Base-by-base conservation (phyloP, 2,888 invertebrate species). In the Alviniconcha strummeri region DNA sequence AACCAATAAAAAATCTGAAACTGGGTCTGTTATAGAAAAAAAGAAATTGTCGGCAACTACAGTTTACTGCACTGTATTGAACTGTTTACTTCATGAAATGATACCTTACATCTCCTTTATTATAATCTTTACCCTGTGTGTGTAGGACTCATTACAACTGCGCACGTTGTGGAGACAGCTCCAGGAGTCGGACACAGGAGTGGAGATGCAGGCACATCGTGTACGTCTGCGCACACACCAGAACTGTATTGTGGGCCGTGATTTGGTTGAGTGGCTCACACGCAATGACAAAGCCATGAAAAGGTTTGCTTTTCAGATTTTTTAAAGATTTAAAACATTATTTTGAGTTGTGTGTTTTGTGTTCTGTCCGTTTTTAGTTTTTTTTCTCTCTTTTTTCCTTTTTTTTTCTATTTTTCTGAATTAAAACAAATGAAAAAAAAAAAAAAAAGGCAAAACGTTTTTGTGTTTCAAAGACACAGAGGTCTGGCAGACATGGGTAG, bases 231-330 rank as follows among this genome's bases (percentile, higher is more conserved):
- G 96, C 86, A 96, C 96, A 86, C 96, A 96, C 93, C 95, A 95
- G 85, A 95, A 96, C 80, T 97, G 97, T 88, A 96, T 97, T 94
- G 95, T 96, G 19, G 97, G 97, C 4, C 96, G 96, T 84, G 97
- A 97, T 90, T 94, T 97, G 15, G 96, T 97, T 6, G 97, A 97
- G 91, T 97, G 97, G 97, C 94, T 97, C 36, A 95, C 97, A 91
- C 95, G 95, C 81, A 96, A 97, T 90, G 96, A 96, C 85, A 96
- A 96, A 92, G 96, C 96, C 72, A 96, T 96, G 81, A 96, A 96
- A 0, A 96, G 97, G 97, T 91, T 80, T 60, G n/a, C 71, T 71
- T 8, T 15, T 71, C 71, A 8, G n/a, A n/a, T 15, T 71, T 71
- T 5, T 19, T n/a, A 1, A 3, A n/a, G 71, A 71, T 7, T 71